phyloP scores from a whole-genome alignment of 2,797 vertebrate species.

The Harpagifer antarcticus region DNA sequence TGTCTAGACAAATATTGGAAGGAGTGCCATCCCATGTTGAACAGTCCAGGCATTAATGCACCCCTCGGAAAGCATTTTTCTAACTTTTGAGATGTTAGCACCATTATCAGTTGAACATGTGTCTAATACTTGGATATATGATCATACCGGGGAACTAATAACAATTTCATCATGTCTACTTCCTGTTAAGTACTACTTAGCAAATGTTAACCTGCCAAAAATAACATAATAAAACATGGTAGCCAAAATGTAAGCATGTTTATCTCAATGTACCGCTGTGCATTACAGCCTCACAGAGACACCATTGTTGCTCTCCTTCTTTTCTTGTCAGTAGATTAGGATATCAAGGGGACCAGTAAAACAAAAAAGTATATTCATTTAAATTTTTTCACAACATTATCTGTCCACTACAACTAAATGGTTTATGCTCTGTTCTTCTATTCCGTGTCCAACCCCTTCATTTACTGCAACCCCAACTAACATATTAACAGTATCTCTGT shows the following conservation, averaged over 20 bases:
- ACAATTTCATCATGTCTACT: neutral
- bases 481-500: constrained; percentile 88
- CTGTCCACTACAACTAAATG: neutral
- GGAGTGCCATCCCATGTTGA: neutral
- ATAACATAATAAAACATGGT: neutral
- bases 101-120: neutral
- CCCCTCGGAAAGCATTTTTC: no score
- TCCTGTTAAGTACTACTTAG: neutral
- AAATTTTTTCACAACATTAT: neutral
- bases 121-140: neutral
- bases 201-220: neutral
- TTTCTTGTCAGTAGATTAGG: constrained; percentile 1
- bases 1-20: neutral
- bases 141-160: neutral
- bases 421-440: neutral
- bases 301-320: neutral
- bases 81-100: no score
- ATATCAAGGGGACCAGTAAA: neutral
- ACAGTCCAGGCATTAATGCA: neutral
- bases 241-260: neutral
- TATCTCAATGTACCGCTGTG: neutral
- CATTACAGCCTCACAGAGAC: neutral
- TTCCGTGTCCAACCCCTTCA: constrained; percentile 2
- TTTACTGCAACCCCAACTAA: constrained; percentile 52
- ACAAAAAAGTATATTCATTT: neutral